These are phyloP conservation scores for Drosophila prostipennis DNA, from an alignment of 2,888 invertebrate species.

Conservation along the genomic window DNA sequence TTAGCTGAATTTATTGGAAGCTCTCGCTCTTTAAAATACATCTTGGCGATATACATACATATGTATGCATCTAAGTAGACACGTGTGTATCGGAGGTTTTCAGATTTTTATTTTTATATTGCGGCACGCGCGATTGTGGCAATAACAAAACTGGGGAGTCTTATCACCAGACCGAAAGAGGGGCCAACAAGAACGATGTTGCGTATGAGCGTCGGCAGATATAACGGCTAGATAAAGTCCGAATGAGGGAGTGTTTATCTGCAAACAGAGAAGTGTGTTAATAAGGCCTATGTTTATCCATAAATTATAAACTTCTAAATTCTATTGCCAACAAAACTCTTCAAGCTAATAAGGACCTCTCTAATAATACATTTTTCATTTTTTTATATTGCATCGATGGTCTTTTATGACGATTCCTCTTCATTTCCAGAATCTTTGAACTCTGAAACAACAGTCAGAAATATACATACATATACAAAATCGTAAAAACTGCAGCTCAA, in stretches of 20 bases:
- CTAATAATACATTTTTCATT: too few species aligned
- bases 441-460: constrained; percentile 2
- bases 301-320: background rate
- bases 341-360: too few species aligned
- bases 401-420: too few species aligned
- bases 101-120: constrained; percentile 49
- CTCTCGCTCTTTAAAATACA: constrained; percentile 2
- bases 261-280: background rate
- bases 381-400: too few species aligned
- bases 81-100: constrained; percentile 23
- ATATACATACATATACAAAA: background rate
- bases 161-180: constrained; percentile 22
- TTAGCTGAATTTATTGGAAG: constrained; percentile 22
- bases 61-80: constrained; percentile 1
- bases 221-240: constrained; percentile 11
- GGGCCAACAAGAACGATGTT: constrained; percentile 35
- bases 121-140: constrained; percentile 37
- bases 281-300: background rate
- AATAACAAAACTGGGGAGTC: constrained; percentile 9
- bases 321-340: background rate
- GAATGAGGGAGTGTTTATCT: constrained; percentile 4
- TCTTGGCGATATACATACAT: background rate
- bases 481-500: background rate
- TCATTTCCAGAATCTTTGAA: constrained; percentile 15
- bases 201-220: constrained; percentile 26